A percentile compares a stretch with the other conserved stretches of the same genome.
Conservation (phyloP, 2,888 invertebrate species). For the Herminia tarsipennalis region DNA sequence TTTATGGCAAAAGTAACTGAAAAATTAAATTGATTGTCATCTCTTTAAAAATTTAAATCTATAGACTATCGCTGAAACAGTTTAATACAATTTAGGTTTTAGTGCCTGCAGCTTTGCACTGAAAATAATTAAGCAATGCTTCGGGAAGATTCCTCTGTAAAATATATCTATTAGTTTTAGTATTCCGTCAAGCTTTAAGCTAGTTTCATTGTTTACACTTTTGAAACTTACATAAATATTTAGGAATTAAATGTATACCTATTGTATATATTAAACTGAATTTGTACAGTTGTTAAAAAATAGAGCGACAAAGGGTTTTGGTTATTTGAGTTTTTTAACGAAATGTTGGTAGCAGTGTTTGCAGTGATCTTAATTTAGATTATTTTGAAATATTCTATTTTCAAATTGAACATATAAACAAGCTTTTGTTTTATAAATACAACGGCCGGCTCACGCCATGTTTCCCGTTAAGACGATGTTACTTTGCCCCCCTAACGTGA, state of each 20-base stretch:
- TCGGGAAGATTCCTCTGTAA: background rate
- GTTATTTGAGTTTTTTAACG: background rate
- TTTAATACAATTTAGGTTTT: background rate
- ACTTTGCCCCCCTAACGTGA: slow-evolving; percentile 30
- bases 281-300: no score
- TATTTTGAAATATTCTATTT: no score
- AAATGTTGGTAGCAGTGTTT: background rate
- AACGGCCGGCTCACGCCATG: slow-evolving; percentile 59
- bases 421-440: no score
- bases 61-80: no score
- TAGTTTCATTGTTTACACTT: background rate
- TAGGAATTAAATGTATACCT: background rate
- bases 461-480: slow-evolving; percentile 31
- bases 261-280: no score
- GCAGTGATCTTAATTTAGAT: background rate
- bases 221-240: slow-evolving; percentile 7
- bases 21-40: no score
- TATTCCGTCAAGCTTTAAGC: no score
- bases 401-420: no score
- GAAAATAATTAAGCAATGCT: background rate
- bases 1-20: no score
- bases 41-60: no score
- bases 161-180: no score
- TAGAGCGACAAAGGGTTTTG: slow-evolving; percentile 7
- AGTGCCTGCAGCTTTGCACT: slow-evolving; percentile 1